A percentile compares a stretch with the other conserved stretches of the same genome.
phyloP scores from a whole-genome alignment of 2,888 invertebrate species.

The Hirtodrosophila duncani region DNA sequence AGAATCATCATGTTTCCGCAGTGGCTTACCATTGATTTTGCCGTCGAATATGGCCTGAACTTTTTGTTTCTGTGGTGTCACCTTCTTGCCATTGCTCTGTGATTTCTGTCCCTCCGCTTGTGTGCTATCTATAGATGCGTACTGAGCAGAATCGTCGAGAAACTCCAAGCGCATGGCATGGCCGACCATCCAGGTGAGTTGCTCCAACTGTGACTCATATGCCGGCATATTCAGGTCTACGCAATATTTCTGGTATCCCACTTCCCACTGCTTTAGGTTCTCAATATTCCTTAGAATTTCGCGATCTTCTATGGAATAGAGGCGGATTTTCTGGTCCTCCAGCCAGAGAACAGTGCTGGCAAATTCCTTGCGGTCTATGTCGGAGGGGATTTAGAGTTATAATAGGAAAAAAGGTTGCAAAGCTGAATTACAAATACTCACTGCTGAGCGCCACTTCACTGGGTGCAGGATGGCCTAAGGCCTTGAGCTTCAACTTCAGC shows the following conservation, averaged over 20 bases:
- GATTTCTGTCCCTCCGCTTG: slow-evolving; percentile 81
- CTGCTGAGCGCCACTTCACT: slow-evolving; percentile 85
- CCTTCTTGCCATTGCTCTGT: slow-evolving; percentile 78
- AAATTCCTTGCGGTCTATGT: slow-evolving; percentile 87
- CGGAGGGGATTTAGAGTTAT: not conserved
- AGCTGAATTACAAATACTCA: slow-evolving; percentile 75
- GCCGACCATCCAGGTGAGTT: slow-evolving; percentile 91
- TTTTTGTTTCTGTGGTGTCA: slow-evolving; percentile 76
- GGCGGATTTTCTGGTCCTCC: slow-evolving; percentile 95
- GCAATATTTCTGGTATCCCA: slow-evolving; percentile 86
- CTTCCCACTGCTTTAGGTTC: slow-evolving; percentile 84
- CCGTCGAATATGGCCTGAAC: slow-evolving; percentile 89
- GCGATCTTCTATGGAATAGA: slow-evolving; percentile 90
- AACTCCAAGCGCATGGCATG: slow-evolving; percentile 91
- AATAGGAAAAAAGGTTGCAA: not conserved
- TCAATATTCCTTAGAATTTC: slow-evolving; percentile 85
- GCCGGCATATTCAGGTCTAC: slow-evolving; percentile 87
- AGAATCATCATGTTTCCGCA: no score
- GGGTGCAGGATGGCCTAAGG: slow-evolving; percentile 87
- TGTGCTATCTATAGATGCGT: slow-evolving; percentile 82
- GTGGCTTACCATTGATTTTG: slow-evolving; percentile 87
- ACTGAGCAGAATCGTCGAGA: slow-evolving; percentile 86
- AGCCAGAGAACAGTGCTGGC: slow-evolving; percentile 91
- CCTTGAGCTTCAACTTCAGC: slow-evolving; percentile 87
- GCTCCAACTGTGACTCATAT: slow-evolving; percentile 81